A percentile compares a stretch with the other conserved stretches of the same genome.
These are phyloP conservation scores for Aeoliscus strigatus DNA, from an alignment of 2,797 vertebrate species.

Conservation along the genomic window DNA sequence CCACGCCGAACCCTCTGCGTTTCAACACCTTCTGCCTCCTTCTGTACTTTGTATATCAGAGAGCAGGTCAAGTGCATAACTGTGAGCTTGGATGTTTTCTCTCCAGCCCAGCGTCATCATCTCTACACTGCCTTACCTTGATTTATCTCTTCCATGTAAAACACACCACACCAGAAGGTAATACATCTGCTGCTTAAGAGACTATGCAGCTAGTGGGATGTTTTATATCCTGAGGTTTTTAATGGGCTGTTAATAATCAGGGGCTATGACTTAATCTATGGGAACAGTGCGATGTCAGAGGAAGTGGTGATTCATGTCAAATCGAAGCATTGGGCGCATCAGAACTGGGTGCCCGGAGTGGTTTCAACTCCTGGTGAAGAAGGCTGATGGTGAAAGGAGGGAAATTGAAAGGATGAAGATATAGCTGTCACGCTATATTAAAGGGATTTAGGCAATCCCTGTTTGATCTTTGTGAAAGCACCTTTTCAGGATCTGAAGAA, in stretches of 20 bases:
- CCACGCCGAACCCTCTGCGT: conserved; percentile 3
- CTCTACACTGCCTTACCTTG: conserved; percentile 20
- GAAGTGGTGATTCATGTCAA: conserved; percentile 12
- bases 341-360: conserved; percentile 20
- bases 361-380: conserved; percentile 21
- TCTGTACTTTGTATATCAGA: conserved; percentile 22
- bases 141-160: conserved; percentile 22
- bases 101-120: conserved; percentile 14
- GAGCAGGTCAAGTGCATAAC: conserved; percentile 28
- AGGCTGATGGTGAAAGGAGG: conserved; percentile 15
- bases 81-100: conserved; percentile 29
- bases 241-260: conserved; percentile 1
- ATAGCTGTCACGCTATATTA: conserved; percentile 29
- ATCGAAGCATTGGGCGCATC: conserved; percentile 14
- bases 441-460: conserved; percentile 34
- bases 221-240: conserved; percentile 16
- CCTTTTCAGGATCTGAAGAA: conserved; percentile 27
- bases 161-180: background rate
- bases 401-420: conserved; percentile 22
- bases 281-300: conserved; percentile 4
- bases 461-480: conserved; percentile 37
- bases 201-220: conserved; percentile 1
- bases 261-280: conserved; percentile 3
- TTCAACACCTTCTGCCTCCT: conserved; percentile 10
- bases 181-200: conserved; percentile 4